phyloP scores from a whole-genome alignment of 2,797 vertebrate species.

The Paguma larvata region DNA sequence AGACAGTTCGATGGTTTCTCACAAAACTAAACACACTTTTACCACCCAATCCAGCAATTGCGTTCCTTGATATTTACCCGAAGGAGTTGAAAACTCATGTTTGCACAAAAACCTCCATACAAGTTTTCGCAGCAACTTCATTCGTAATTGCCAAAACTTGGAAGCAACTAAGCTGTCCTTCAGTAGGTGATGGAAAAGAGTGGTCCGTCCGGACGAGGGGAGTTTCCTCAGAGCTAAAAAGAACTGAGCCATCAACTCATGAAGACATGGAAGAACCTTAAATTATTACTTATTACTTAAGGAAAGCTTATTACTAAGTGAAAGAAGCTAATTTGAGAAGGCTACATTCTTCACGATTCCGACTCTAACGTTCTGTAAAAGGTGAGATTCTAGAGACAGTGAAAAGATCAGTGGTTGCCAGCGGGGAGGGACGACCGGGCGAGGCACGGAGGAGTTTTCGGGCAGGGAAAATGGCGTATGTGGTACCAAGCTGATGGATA shows the following conservation, averaged over 20 bases:
- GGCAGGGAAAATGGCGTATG: neutral
- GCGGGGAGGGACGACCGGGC: neutral
- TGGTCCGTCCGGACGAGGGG: neutral
- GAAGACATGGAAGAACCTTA: neutral
- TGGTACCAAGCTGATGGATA: neutral
- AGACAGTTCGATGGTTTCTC: too few relatives aligned
- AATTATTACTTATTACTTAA: too few relatives aligned
- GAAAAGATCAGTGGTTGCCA: neutral
- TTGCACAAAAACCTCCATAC: neutral
- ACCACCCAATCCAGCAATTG: too few relatives aligned
- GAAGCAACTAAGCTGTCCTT: neutral
- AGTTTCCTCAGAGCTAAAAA: neutral
- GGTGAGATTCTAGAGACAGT: neutral
- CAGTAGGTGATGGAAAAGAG: neutral
- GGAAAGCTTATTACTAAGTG: neutral
- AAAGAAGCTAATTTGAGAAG: neutral
- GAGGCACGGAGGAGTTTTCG: neutral
- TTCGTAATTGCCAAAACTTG: neutral
- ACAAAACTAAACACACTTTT: too few relatives aligned
- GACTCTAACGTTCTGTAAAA: neutral
- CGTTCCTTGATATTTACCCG: neutral
- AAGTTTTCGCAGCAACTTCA: neutral
- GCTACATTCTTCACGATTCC: neutral
- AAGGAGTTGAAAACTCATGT: neutral
- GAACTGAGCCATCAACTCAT: neutral